Conservation (phyloP, 2,888 invertebrate genomes). For the Hyposoter didymator region DNA sequence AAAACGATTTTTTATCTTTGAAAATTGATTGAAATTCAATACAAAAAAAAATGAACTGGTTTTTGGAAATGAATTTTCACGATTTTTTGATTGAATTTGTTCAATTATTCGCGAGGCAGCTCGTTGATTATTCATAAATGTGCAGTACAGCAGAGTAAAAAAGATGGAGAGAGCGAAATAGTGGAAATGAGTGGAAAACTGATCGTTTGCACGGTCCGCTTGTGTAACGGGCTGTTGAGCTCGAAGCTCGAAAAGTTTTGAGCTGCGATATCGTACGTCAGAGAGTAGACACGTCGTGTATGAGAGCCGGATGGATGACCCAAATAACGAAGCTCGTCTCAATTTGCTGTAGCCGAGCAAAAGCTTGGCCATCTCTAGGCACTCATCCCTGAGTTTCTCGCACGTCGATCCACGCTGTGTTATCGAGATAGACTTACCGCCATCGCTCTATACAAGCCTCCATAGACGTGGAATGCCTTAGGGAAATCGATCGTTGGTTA, state of each 20-base stretch:
- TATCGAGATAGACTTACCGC: slow-evolving; percentile 16
- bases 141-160: slow-evolving; percentile 5
- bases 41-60: neutral
- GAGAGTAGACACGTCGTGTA: slow-evolving; percentile 52
- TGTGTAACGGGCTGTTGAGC: slow-evolving; percentile 35
- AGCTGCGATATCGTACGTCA: slow-evolving; percentile 55
- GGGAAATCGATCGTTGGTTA: slow-evolving; percentile 20
- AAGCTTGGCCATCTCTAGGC: slow-evolving; percentile 1
- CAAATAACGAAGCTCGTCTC: slow-evolving; percentile 63
- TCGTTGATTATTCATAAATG: slow-evolving; percentile 22
- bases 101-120: neutral
- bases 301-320: slow-evolving; percentile 58
- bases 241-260: slow-evolving; percentile 36
- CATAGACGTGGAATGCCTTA: neutral
- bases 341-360: slow-evolving; percentile 52
- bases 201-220: slow-evolving; percentile 41
- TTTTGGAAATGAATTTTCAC: too few relatives aligned
- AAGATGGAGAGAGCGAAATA: slow-evolving; percentile 10
- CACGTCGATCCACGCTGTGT: neutral
- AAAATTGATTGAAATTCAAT: neutral
- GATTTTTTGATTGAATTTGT: neutral
- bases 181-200: slow-evolving; percentile 43
- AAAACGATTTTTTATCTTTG: too few relatives aligned
- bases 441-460: neutral
- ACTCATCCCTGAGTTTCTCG: slow-evolving; percentile 18